phyloP scores from a whole-genome alignment of 2,113 vertebrate genomes.

The Xiphias gladius region DNA sequence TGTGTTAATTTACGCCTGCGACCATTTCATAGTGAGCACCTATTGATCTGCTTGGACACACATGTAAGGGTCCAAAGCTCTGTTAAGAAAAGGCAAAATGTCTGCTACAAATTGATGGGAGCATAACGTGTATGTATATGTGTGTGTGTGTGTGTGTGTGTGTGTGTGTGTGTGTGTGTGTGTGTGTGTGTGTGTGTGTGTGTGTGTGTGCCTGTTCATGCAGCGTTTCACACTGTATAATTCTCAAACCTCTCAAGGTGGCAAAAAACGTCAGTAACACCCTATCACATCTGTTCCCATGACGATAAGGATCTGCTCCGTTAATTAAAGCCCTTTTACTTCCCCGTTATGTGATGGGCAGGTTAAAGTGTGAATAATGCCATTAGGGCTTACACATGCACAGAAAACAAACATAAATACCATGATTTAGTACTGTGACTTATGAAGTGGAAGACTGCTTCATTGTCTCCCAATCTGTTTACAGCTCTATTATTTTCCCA shows the following conservation, averaged over 20 bases:
- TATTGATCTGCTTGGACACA: slow-evolving; percentile 72
- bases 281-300: slow-evolving; percentile 67
- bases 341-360: slow-evolving; percentile 37
- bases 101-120: slow-evolving; percentile 38
- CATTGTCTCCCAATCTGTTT: slow-evolving; percentile 33
- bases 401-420: background rate
- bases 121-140: too few species aligned
- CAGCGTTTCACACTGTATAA: slow-evolving; percentile 40
- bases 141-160: slow-evolving; percentile 10
- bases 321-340: slow-evolving; percentile 66
- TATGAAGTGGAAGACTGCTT: slow-evolving; percentile 17
- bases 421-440: slow-evolving; percentile 1
- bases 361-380: slow-evolving; percentile 42
- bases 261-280: slow-evolving; percentile 61
- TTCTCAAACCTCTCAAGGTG: slow-evolving; percentile 54
- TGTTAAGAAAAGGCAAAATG: slow-evolving; percentile 55
- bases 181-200: slow-evolving; percentile 7
- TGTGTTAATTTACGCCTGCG: slow-evolving; percentile 67
- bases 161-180: slow-evolving; percentile 8
- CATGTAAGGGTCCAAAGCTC: slow-evolving; percentile 37
- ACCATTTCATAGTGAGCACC: slow-evolving; percentile 59
- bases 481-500: slow-evolving; percentile 31
- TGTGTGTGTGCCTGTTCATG: background rate
- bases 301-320: slow-evolving; percentile 45
- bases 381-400: background rate